Conservation (phyloP, 2,113 vertebrate species). For the Alosa alosa region DNA sequence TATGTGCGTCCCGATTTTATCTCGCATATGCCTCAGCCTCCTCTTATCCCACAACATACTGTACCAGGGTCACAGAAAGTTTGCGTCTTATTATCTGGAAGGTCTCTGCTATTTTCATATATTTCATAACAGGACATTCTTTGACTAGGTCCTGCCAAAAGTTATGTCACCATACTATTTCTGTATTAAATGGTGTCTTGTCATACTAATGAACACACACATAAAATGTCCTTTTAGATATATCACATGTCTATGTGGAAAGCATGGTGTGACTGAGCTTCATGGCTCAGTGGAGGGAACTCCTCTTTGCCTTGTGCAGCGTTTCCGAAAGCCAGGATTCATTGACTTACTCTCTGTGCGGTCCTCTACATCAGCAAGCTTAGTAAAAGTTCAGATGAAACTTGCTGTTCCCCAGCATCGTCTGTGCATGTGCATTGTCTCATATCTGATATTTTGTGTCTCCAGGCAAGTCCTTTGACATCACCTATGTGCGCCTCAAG, state of each 20-base stretch:
- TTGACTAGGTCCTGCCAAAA: background rate
- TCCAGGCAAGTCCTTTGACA: conserved; percentile 93
- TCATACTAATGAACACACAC: too few species aligned
- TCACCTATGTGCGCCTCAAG: conserved; percentile 94
- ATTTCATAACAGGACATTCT: background rate
- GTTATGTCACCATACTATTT: too few species aligned
- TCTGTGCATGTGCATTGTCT: background rate
- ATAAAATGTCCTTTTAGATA: too few species aligned
- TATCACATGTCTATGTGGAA: too few species aligned
- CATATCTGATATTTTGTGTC: background rate
- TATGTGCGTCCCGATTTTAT: background rate
- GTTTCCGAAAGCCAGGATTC: background rate
- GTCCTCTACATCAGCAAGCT: too few species aligned
- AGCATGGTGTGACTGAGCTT: too few species aligned
- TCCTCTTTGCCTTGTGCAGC: background rate
- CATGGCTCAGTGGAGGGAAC: background rate
- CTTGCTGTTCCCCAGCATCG: too few species aligned
- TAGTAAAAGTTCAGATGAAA: too few species aligned
- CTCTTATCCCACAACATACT: background rate
- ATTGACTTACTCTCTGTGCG: background rate
- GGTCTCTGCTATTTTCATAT: background rate
- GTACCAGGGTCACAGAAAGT: background rate
- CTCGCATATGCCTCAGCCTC: background rate
- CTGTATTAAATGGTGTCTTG: too few species aligned
- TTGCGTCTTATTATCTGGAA: background rate